phyloP scores from a whole-genome alignment of 2,888 invertebrate genomes.

The Amphipyra berbera region DNA sequence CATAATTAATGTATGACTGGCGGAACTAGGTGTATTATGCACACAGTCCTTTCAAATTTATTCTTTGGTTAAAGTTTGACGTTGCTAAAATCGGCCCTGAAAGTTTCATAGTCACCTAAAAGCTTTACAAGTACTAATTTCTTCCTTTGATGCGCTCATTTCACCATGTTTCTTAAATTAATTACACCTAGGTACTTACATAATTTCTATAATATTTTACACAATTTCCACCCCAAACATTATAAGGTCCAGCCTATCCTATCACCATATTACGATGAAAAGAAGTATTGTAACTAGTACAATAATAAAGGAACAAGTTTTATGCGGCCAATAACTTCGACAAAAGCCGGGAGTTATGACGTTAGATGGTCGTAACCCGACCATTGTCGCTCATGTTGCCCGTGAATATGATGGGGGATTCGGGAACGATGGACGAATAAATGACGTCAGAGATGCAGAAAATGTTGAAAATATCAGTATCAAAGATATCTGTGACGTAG shows the following conservation, averaged over 20 bases:
- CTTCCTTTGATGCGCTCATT: no score
- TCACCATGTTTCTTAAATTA: no score
- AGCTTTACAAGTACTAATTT: no score
- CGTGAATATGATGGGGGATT: slow-evolving; percentile 7
- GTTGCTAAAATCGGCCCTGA: no score
- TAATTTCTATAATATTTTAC: no score
- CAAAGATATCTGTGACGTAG: neutral
- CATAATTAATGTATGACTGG: no score
- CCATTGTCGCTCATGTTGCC: slow-evolving; percentile 28
- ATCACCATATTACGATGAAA: neutral
- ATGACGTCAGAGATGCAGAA: slow-evolving; percentile 13
- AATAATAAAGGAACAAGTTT: slow-evolving; percentile 37
- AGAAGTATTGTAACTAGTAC: slow-evolving; percentile 17
- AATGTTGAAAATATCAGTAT: neutral
- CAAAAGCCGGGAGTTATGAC: slow-evolving; percentile 40
- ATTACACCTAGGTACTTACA: no score
- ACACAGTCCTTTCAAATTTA: no score
- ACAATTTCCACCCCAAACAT: no score
- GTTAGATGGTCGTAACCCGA: slow-evolving; percentile 25
- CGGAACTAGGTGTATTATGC: no score
- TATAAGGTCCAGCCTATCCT: neutral
- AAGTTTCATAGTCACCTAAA: no score
- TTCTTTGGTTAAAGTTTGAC: no score
- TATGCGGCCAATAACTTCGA: slow-evolving; percentile 21
- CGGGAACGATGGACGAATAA: neutral